phyloP scores from a whole-genome alignment of 2,113 vertebrate genomes.

The Calidris pygmaea region DNA sequence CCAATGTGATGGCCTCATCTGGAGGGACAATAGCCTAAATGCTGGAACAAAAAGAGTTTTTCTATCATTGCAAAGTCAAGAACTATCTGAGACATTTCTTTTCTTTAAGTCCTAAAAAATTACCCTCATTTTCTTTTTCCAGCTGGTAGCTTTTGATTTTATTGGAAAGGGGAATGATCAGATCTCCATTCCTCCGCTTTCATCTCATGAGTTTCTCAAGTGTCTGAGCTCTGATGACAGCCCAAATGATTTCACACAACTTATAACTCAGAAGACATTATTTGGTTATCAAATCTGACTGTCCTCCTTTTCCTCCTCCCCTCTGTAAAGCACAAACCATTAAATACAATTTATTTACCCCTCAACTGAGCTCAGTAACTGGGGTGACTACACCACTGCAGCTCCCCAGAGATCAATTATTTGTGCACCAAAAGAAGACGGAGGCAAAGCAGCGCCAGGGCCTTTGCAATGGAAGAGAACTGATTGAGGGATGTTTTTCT shows the following conservation, averaged over 20 bases:
- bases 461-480: background rate
- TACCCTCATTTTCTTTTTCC: background rate
- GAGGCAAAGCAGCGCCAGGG: background rate
- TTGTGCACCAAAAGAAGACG: fast-evolving
- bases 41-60: background rate
- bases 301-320: background rate
- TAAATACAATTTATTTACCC: background rate
- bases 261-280: background rate
- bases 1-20: background rate
- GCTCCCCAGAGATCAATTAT: background rate
- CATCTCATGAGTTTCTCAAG: background rate
- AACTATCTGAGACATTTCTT: background rate
- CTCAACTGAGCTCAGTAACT: background rate
- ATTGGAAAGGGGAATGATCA: background rate
- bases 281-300: background rate
- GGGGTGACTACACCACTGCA: background rate
- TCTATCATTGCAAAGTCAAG: background rate
- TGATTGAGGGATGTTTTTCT: background rate
- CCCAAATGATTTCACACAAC: background rate
- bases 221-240: background rate
- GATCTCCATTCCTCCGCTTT: background rate
- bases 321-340: background rate
- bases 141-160: background rate
- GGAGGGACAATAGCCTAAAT: background rate
- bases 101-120: background rate